Evolutionary conservation across 2,888 invertebrate genomes (phyloP), one percentile per base, ranked within the genome.

Genomic region (Drosophila yooni): DNA sequence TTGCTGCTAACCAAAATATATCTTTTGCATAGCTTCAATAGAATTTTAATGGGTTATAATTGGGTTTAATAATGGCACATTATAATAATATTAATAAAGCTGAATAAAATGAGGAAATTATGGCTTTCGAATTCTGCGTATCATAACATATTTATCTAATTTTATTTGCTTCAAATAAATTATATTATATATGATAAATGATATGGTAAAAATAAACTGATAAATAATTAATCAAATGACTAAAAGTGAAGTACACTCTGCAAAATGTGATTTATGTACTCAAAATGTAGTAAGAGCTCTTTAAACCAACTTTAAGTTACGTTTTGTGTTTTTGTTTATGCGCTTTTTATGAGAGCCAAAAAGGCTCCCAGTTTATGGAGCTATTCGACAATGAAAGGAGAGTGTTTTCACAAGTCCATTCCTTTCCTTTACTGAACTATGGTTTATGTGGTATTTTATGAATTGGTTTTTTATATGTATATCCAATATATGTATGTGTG

Each of bases 401-500:
- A 62, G 53, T 78, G 40, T 40, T 40, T 29, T 27, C 43, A 60
- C 27, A 54, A 48, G 48, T 36, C 56, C 15, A 27, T 58, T 58
- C 4, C n/a, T 15, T 33, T 62, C 18, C 2, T 15, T 46, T 25
- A 21, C 46, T 7, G 13, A 46, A 46, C 46, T 25, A 25, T 46
- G 46, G 46, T 2, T 25, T 46, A 25, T 25, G 46, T 25, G 56
- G 52, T 21, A 54, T 54, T 66, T 71, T 74, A 70, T 76, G 81
- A 73, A 81, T 75, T 74, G 65, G 61, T 60, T 61, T 81, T 81
- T 77, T 71, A 79, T 84, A 51, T 50, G 74, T 50, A 27, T 27
- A 18, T 29, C 15, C 7, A 25, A 29, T 56, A 38, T n/a, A 15
- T 29, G n/a, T n/a, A 13, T 38, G 13, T 27, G n/a, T 54, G 7